phyloP scores from a whole-genome alignment of 1,140 invertebrate species.

The Tyrophagus putrescentiae region DNA sequence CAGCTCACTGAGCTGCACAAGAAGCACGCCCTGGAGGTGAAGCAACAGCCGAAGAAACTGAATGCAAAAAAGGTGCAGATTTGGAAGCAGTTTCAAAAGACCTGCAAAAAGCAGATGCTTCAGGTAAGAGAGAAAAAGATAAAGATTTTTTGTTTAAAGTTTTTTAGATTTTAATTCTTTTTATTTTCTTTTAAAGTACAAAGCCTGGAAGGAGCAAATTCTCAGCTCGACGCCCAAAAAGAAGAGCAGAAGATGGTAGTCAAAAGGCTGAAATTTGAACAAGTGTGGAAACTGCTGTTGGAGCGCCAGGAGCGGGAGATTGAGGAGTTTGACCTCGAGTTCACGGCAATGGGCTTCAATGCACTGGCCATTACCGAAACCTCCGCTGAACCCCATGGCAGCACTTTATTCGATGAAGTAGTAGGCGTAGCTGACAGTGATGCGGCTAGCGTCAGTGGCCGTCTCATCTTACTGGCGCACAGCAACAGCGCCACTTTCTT shows the following conservation, averaged over 20 bases:
- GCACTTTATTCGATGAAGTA: background rate
- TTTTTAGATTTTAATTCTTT: background rate
- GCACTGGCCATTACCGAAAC: constrained; percentile 74
- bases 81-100: constrained; percentile 94
- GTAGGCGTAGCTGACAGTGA: too few relatives aligned
- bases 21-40: constrained; percentile 90
- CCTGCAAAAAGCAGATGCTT: constrained; percentile 94
- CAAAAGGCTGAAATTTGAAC: constrained; percentile 95
- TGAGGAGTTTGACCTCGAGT: constrained; percentile 86
- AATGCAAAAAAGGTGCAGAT: constrained; percentile 99
- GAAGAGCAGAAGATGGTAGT: constrained; percentile 91
- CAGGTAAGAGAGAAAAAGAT: constrained; percentile 17
- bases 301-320: constrained; percentile 76
- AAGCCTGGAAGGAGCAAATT: constrained; percentile 91
- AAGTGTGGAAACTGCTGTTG: constrained; percentile 79
- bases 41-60: constrained; percentile 95
- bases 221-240: constrained; percentile 70
- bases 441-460: constrained; percentile 66
- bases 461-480: constrained; percentile 79
- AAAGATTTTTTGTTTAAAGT: too few relatives aligned
- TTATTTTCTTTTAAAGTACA: constrained; percentile 70
- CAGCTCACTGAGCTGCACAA: constrained; percentile 83
- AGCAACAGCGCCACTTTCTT: constrained; percentile 53
- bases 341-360: constrained; percentile 70
- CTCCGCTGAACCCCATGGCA: constrained; percentile 60